A percentile compares a stretch with the other conserved stretches of the same genome.
phyloP scores from a whole-genome alignment of 2,797 vertebrate species.

The Salarias fasciatus region DNA sequence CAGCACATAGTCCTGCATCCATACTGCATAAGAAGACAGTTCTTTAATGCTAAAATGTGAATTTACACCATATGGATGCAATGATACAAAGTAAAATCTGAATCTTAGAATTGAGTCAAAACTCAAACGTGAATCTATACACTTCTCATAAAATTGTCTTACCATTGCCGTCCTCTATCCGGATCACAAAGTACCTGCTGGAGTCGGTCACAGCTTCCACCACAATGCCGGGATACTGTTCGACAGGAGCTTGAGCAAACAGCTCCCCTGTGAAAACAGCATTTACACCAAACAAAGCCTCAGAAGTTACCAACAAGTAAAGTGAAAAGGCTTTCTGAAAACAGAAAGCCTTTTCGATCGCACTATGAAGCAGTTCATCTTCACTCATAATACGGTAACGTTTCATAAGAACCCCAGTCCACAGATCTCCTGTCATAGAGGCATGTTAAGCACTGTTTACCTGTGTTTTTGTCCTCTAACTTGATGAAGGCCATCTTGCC shows the following conservation, averaged over 20 bases:
- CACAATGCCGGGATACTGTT: constrained; percentile 89
- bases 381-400: no score
- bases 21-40: no score
- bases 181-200: constrained; percentile 95
- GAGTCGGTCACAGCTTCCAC: constrained; percentile 94
- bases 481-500: constrained; percentile 91
- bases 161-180: constrained; percentile 92
- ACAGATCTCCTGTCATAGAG: no score
- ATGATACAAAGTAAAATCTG: no score
- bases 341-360: no score
- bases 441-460: constrained; percentile 62
- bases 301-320: background rate
- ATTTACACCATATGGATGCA: no score
- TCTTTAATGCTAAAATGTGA: no score
- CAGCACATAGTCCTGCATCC: no score
- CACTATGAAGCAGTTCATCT: no score
- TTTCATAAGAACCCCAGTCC: no score
- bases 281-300: constrained; percentile 24
- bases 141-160: constrained; percentile 21
- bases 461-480: constrained; percentile 92
- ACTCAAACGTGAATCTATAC: background rate
- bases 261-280: constrained; percentile 87
- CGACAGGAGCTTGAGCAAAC: constrained; percentile 93
- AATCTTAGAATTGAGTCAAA: no score
- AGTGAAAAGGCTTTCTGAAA: background rate